Evolutionary conservation across 2,113 vertebrate species (phyloP), one percentile per base, ranked within the genome.

Genomic region (Chaetura pelagica): DNA sequence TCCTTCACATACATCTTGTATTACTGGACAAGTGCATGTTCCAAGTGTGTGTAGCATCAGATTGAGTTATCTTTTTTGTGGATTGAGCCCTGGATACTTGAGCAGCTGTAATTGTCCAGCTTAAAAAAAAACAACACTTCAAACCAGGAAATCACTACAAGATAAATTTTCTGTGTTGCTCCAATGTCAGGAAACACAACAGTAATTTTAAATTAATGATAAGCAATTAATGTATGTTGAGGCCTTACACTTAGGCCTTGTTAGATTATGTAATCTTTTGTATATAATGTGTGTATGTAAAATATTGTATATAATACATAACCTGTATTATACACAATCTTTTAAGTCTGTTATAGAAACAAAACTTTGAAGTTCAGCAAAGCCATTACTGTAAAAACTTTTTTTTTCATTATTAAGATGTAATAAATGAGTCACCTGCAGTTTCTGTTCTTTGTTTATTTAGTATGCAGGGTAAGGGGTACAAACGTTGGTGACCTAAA

Each of bases 1-100:
- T 40, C 40, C 4, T 61, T 54, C 3, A 2, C 12, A 2, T 38
- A 3, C 15, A 3, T 24, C 12, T 77, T 49, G 3, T 40, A 10
- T 14, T 18, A 42, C 40, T 40, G 12, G 20, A 48, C 19, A 48
- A 29, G 17, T 30, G 26, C 21, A 21, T 6, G 52, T 29, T 54
- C 46, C 5, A 35, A 44, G 21, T 49, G 46, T 63, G 29, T 9
- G 2, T 24, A 6, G 4, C 22, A 26, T 51, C 5, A 21, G 44
- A n/a, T 4, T 19, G 10, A 8, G 24, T 24, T 54, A 40, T 38
- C 18, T 64, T 64, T 40, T 40, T 40, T 40, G 40, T 40, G 40
- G 40, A 40, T 40, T 9, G 32, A 74, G 12, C 8, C 17, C 10
- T 27, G 27, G 19, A 9, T 42, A 5, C 24, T 9, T 9, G 4